phyloP scores from a whole-genome alignment of 2,888 invertebrate species.

The Drosophila helvetica region DNA sequence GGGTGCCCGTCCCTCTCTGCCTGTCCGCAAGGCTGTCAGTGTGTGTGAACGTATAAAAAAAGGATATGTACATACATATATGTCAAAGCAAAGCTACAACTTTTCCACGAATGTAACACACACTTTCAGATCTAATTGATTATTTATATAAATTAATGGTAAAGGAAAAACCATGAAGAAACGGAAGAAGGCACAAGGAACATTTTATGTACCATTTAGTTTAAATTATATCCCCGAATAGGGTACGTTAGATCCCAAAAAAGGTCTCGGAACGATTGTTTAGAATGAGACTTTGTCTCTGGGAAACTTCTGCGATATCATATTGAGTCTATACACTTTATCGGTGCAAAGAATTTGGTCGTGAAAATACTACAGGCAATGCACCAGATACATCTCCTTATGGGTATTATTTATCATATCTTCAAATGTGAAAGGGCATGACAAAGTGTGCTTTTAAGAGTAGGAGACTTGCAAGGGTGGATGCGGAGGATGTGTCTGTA shows the following conservation, averaged over 20 bases:
- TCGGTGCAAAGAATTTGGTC: not conserved
- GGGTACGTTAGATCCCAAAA: not conserved
- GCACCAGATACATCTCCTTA: not conserved
- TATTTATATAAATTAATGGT: not conserved
- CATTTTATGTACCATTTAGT: not conserved
- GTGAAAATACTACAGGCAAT: not conserved
- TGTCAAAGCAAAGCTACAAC: slow-evolving; percentile 2
- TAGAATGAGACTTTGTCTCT: too few relatives aligned
- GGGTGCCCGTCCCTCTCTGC: not conserved
- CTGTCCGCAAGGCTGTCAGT: slow-evolving; percentile 12
- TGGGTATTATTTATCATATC: not conserved
- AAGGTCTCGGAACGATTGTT: not conserved
- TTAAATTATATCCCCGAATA: not conserved
- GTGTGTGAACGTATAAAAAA: slow-evolving; percentile 35
- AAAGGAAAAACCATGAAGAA: not conserved
- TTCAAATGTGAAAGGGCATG: not conserved
- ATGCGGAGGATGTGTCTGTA: not conserved
- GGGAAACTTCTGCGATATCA: too few relatives aligned
- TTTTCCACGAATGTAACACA: slow-evolving; percentile 8
- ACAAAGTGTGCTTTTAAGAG: not conserved
- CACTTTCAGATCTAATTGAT: not conserved
- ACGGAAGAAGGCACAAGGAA: not conserved
- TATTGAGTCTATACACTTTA: not conserved
- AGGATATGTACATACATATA: slow-evolving; percentile 4
- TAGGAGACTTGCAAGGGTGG: not conserved